Evolutionary conservation across 2,888 invertebrate species (phyloP), one percentile per base, ranked within the genome.

Genomic region (Plebejus anna): DNA sequence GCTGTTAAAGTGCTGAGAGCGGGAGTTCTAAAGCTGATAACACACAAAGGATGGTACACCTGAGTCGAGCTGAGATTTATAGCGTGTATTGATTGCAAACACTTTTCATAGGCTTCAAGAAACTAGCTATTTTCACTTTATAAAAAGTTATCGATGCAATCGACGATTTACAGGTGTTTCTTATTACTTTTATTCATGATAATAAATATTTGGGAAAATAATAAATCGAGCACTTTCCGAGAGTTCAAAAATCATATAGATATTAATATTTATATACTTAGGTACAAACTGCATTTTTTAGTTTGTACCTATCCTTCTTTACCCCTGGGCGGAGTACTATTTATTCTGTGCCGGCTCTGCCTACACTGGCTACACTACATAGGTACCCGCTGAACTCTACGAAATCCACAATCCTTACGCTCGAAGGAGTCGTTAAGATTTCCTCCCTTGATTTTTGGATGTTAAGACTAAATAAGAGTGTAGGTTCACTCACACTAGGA

Each of bases 1-100:
- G n/a, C 28, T 57, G 22, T 42, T 42, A 57, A 16, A 57, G 16
- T 57, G 57, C 55, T 32, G n/a, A 9, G 47, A 51, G 6, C 22
- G 16, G 6, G 73, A 73, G 73, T 55, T 55, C 28, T 32, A 55
- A 73, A 55, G 32, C 47, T 55, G 51, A 73, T 73, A 73, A 32
- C 28, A 51, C 72, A 72, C 73, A 73, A 55, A 73, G 73, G 73
- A 73, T 11, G 28, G 73, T 28, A 28, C 73, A 28, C 72, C 51
- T 28, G 47, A 72, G 51, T 72, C 72, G 47, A 73, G 55, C 32
- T 32, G 47, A 73, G 73, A 73, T 73, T 73, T 73, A 73, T 73
- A 2, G 73, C 73, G 32, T 16, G 3, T 73, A 55, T 73, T 73
- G 73, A 55, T 73, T 73, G 55, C 55, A 32, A 13, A 51, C 55